Evolutionary conservation across 1,140 invertebrate species (phyloP).

Genomic region (Papilio machaon): DNA sequence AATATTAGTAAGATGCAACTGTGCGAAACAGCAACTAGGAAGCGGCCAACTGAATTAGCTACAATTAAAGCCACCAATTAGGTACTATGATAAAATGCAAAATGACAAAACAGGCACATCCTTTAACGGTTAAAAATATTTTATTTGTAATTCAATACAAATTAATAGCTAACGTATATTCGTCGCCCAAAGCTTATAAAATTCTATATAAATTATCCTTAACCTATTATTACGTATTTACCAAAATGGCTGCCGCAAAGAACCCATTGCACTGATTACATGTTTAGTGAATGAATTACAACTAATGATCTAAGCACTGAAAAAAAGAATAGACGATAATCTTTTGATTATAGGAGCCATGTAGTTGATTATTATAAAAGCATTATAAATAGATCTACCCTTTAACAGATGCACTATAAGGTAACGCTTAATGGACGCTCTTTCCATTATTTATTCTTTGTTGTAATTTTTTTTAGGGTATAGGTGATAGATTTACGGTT

Average conservation of each 20-base stretch:
- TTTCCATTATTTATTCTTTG: constrained; percentile 51
- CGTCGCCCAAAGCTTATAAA: constrained; percentile 20
- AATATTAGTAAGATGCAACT: too few relatives aligned
- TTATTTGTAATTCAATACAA: constrained; percentile 10
- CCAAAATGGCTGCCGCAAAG: constrained; percentile 37
- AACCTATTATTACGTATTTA: constrained; percentile 24
- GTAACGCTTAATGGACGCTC: constrained; percentile 53
- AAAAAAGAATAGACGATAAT: constrained; percentile 71
- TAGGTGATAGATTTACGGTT: constrained; percentile 31
- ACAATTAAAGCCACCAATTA: too few relatives aligned
- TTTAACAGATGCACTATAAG: constrained; percentile 59
- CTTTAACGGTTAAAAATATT: neutral
- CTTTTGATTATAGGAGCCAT: constrained; percentile 65
- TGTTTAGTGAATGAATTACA: constrained; percentile 55
- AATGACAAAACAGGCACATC: neutral
- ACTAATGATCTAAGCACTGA: constrained; percentile 72
- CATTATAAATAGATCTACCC: constrained; percentile 74
- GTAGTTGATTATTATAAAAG: constrained; percentile 65
- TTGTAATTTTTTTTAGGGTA: constrained; percentile 18
- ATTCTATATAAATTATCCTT: constrained; percentile 12
- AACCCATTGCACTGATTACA: constrained; percentile 58
- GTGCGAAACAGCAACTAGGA: too few relatives aligned
- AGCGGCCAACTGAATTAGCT: too few relatives aligned
- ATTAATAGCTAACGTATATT: constrained; percentile 15
- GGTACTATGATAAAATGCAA: neutral